Conservation (phyloP, 2,888 invertebrate genomes). For the Isoperla grammatica region DNA sequence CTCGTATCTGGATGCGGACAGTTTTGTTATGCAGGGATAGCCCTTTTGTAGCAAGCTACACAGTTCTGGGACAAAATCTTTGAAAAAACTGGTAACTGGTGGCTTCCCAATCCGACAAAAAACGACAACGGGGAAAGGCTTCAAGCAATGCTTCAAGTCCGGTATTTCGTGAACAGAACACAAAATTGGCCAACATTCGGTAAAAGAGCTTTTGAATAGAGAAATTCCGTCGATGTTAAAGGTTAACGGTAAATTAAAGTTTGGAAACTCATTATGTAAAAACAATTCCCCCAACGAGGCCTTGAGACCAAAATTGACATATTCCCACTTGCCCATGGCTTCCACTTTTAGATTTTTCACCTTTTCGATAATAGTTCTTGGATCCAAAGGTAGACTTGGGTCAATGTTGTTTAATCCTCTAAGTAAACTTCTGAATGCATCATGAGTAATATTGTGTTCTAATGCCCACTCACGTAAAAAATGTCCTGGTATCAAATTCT, state of each 20-base stretch:
- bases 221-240: too few species aligned
- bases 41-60: constrained; percentile 31
- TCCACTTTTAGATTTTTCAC: constrained; percentile 12
- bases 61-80: too few species aligned
- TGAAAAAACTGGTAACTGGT: too few species aligned
- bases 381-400: constrained; percentile 1
- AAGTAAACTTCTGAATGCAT: too few species aligned
- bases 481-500: too few species aligned
- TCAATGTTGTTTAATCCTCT: too few species aligned
- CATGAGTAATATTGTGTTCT: too few species aligned
- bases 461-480: too few species aligned
- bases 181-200: constrained; percentile 28
- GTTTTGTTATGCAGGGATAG: constrained; percentile 25
- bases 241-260: constrained; percentile 18
- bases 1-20: not conserved
- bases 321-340: constrained; percentile 19
- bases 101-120: constrained; percentile 32
- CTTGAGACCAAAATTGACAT: too few species aligned
- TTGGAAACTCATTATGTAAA: constrained; percentile 25
- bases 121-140: constrained; percentile 31
- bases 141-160: too few species aligned
- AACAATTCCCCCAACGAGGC: too few species aligned
- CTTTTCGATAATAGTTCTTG: constrained; percentile 24
- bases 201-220: constrained; percentile 25
- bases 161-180: constrained; percentile 26